Evolutionary conservation across 2,888 invertebrate genomes (phyloP).

Genomic region (Chloroclystis v-ata): DNA sequence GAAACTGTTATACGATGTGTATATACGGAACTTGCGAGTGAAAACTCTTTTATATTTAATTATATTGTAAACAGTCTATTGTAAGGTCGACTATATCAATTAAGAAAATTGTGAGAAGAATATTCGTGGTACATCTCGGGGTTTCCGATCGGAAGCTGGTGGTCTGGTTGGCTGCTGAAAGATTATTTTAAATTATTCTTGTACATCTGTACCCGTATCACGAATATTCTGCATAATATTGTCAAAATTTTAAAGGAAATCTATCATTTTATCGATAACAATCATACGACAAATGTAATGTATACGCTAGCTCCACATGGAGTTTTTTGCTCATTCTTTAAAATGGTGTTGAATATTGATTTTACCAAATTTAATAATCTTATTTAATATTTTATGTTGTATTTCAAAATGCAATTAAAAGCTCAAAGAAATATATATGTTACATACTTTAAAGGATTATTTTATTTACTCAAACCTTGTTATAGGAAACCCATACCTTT

Average conservation of each 20-base stretch:
- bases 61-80: conserved; percentile 71
- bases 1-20: conserved; percentile 74
- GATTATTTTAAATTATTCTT: conserved; percentile 30
- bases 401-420: conserved; percentile 90
- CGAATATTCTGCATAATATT: conserved; percentile 48
- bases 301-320: conserved; percentile 86
- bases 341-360: conserved; percentile 80
- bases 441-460: conserved; percentile 80
- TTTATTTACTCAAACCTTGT: conserved; percentile 53
- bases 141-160: conserved; percentile 6
- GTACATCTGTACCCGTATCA: conserved; percentile 30
- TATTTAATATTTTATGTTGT: conserved; percentile 90
- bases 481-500: background rate
- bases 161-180: conserved; percentile 17
- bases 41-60: conserved; percentile 75
- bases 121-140: conserved; percentile 34
- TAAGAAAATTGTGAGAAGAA: conserved; percentile 34
- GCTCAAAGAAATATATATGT: conserved; percentile 92
- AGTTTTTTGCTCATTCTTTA: conserved; percentile 81
- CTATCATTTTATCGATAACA: conserved; percentile 80
- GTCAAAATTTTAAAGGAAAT: conserved; percentile 58
- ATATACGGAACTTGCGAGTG: conserved; percentile 72
- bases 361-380: conserved; percentile 87
- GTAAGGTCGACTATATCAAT: conserved; percentile 66
- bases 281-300: conserved; percentile 82